A percentile compares a stretch with the other conserved stretches of the same genome.
Conservation (phyloP, 2,797 vertebrate species). For the Rhynchotus rufescens region DNA sequence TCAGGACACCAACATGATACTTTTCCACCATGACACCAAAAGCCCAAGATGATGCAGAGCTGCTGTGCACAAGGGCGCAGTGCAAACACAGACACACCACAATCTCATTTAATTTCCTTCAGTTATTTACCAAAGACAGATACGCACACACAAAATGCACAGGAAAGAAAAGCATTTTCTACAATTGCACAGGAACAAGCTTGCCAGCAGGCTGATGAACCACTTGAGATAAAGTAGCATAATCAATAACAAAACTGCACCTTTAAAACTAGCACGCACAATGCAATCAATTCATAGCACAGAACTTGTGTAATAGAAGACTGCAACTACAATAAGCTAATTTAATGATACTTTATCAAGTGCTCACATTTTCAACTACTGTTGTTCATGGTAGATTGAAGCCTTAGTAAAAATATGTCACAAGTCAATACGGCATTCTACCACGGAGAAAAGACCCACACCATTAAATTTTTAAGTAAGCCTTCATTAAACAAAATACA, state of each 20-base stretch:
- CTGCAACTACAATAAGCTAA: slow-evolving; percentile 48
- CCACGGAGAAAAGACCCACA: slow-evolving; percentile 29
- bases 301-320: slow-evolving; percentile 25
- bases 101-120: neutral
- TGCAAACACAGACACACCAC: fast-evolving
- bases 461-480: slow-evolving; percentile 51
- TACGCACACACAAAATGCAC: neutral
- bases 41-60: neutral
- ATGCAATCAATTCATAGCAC: slow-evolving; percentile 47
- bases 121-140: neutral
- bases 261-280: slow-evolving; percentile 43
- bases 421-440: slow-evolving; percentile 43
- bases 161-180: neutral
- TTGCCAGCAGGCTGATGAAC: slow-evolving; percentile 52
- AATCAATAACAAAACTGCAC: slow-evolving; percentile 54
- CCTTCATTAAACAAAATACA: slow-evolving; percentile 53
- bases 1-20: neutral
- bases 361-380: slow-evolving; percentile 1
- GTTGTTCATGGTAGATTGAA: slow-evolving; percentile 53
- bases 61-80: fast-evolving
- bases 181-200: slow-evolving; percentile 6
- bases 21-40: neutral
- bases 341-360: slow-evolving; percentile 63
- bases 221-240: slow-evolving; percentile 59
- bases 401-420: slow-evolving; percentile 51